Conservation (phyloP, 2,797 vertebrate species). For the Gymnopithys bicolor region DNA sequence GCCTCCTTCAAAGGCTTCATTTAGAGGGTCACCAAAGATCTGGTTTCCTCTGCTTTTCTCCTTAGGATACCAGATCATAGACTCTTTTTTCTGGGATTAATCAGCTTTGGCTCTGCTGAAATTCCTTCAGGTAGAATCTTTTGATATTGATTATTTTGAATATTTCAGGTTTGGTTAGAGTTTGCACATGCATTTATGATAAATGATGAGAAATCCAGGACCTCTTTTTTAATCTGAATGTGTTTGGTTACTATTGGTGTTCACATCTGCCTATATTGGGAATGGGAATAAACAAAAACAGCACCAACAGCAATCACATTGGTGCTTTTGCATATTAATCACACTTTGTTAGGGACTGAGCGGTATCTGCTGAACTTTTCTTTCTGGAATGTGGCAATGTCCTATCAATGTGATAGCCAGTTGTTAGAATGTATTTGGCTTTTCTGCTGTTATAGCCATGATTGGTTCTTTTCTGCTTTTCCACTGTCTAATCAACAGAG, state of each 20-base stretch:
- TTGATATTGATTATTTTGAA: constrained; percentile 3
- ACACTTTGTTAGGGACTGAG: neutral
- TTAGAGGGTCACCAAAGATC: constrained; percentile 9
- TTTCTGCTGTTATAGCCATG: neutral
- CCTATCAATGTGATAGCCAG: neutral
- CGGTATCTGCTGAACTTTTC: neutral
- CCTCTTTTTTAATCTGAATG: neutral
- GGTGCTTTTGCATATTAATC: neutral
- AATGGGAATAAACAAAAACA: neutral
- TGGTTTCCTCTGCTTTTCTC: constrained; percentile 26
- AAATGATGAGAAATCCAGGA: neutral
- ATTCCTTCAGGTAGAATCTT: neutral
- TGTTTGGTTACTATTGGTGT: neutral
- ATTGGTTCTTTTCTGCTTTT: constrained; percentile 52
- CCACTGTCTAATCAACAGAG: constrained; percentile 57
- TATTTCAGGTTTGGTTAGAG: neutral
- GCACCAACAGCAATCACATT: neutral
- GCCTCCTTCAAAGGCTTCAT: constrained; percentile 17
- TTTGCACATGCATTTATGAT: neutral
- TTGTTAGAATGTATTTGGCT: constrained; percentile 19
- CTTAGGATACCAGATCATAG: neutral
- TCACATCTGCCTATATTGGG: neutral
- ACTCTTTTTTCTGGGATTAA: constrained; percentile 11
- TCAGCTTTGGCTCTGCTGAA: neutral
- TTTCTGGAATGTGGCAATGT: neutral